Base-by-base conservation (phyloP, 1,140 invertebrate genomes). In the Cotesia vestalis region DNA sequence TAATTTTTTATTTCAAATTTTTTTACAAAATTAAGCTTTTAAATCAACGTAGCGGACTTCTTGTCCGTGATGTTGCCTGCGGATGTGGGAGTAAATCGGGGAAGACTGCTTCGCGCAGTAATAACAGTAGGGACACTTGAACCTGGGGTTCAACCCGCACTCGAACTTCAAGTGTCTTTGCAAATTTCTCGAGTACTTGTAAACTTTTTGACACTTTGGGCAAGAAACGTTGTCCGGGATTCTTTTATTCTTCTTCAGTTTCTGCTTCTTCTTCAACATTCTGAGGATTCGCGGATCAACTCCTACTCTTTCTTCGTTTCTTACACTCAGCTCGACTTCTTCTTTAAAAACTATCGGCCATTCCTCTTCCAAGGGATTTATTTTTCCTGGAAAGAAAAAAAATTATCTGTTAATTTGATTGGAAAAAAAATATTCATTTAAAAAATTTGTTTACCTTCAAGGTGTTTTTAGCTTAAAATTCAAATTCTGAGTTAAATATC, bases 91-190 rank as follows among this genome's bases (percentile, higher is more conserved):
- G 9, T 61, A 71, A 36, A 79, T 53, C 36, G 75, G 75, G 57
- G 63, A 62, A 14, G 73, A 74, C 51, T 80, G 78, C 40, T 78
- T 78, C 46, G 66, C 51, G 14, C 60, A 69, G 46, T 79, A 77
- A 14, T 76, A 38, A 72, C 87, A 88, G 73, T 80, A 73, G 5
- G 82, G 84, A 76, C 89, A 89, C 61, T 86, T 83, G 73, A 89
- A 86, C 71, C 84, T 78, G 9, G 88, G 86, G 66, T 88, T 86
- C 40, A 87, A 82, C 6, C 88, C 88, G 69, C 88, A 89, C 72
- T 88, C 85, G 78, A 80, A 84, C 57, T 75, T 75, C 4, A 75
- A 73, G 52, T 81, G 80, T 85, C 84, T 59, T 89, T 87, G 0
- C 89, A 90, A 75, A 46, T 73, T 61, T 14, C 57, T 51, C 17